A percentile compares a stretch with the other conserved stretches of the same genome.
Conservation (phyloP, 2,113 vertebrate genomes). For the Halcyon senegalensis region DNA sequence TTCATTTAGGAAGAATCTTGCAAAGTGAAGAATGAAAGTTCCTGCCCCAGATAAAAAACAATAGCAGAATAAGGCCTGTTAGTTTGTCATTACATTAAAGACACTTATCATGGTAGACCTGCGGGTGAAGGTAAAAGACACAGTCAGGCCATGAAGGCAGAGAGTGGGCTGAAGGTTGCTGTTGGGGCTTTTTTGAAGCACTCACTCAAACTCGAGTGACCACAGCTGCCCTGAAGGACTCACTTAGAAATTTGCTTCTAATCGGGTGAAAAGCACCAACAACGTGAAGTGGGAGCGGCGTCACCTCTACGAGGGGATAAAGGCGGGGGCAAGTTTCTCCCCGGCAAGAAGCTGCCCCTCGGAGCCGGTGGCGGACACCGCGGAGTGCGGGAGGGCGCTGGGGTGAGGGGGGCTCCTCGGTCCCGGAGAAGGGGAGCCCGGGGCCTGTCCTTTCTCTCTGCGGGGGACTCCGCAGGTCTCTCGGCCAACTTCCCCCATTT, state of each 20-base stretch:
- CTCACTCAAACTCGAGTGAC: background rate
- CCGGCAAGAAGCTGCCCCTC: fast-evolving
- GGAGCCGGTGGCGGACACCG: background rate
- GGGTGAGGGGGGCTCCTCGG: background rate
- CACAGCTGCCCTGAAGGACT: background rate
- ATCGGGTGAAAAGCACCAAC: background rate
- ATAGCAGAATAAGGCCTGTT: background rate
- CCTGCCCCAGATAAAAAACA: background rate
- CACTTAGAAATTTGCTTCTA: background rate
- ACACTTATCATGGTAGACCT: background rate
- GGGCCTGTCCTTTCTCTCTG: background rate
- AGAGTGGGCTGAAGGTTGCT: background rate
- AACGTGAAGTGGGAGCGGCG: fast-evolving
- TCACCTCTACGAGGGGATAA: background rate
- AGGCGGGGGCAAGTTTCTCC: background rate
- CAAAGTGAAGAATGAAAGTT: background rate
- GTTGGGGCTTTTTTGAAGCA: background rate
- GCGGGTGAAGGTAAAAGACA: background rate
- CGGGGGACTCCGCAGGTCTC: background rate
- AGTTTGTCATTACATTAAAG: background rate
- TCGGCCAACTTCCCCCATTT: background rate
- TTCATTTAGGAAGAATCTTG: background rate
- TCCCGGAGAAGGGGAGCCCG: background rate
- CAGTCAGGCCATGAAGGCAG: background rate
- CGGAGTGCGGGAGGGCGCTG: fast-evolving